Percentiles rank a stretch among this genome's conserved stretches.
Conservation (phyloP, 1,140 invertebrate species). For the Steinernema khuongi region DNA sequence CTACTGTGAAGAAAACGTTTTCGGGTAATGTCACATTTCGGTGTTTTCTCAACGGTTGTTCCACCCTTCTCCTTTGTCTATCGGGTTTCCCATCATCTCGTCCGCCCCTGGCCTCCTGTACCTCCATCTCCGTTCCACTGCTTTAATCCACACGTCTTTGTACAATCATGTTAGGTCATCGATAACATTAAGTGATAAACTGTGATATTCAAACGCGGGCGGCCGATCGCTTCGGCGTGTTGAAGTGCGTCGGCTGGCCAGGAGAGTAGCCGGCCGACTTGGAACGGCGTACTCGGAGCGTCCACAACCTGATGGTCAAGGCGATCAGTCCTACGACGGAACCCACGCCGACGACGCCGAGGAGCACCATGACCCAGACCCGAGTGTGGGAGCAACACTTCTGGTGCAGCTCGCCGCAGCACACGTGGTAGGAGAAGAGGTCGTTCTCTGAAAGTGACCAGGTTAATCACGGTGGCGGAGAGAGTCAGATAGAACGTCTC, state of each 20-base stretch:
- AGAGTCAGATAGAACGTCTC: not conserved
- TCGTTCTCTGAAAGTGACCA: not conserved
- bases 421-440: not conserved
- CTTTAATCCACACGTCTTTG: not conserved
- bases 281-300: not conserved
- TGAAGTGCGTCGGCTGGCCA: not conserved
- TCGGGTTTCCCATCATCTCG: not conserved
- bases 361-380: not conserved
- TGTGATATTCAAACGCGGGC: not conserved
- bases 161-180: not conserved
- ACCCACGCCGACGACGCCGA: not conserved
- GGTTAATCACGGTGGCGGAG: not conserved
- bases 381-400: slow-evolving; percentile 1
- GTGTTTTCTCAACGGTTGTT: not conserved
- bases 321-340: not conserved
- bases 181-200: slow-evolving; percentile 11
- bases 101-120: not conserved
- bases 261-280: not conserved
- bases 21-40: no score
- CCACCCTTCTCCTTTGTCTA: not conserved
- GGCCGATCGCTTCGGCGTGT: not conserved
- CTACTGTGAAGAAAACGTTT: slow-evolving; percentile 5
- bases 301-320: not conserved
- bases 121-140: not conserved
- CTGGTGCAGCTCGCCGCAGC: not conserved